A percentile compares a stretch with the other conserved stretches of the same genome.
These are phyloP conservation scores for Apistogramma diplotaenia DNA, from an alignment of 2,113 vertebrate species.

Conservation along the genomic window DNA sequence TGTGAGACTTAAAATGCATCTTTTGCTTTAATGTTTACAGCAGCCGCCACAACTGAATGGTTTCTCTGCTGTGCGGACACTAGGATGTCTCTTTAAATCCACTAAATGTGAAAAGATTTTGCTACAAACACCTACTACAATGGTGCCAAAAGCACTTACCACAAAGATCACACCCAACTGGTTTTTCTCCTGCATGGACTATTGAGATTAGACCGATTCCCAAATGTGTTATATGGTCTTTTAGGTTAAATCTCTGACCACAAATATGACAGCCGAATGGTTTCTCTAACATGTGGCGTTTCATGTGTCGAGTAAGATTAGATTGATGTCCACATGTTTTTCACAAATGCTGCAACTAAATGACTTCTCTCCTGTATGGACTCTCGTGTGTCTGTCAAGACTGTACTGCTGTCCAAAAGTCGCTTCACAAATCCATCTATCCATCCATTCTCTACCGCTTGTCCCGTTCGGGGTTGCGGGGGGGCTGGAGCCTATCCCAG, in stretches of 20 bases:
- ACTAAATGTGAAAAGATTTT: not conserved
- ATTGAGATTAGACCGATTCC: not conserved
- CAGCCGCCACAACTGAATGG: too few species aligned
- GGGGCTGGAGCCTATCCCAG: too few species aligned
- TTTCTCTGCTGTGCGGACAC: not conserved
- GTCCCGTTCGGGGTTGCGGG: too few species aligned
- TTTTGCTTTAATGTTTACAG: too few species aligned
- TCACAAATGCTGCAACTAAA: rapidly evolving
- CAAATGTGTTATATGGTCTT: not conserved
- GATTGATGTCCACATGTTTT: rapidly evolving
- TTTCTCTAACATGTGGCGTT: not conserved
- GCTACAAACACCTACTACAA: not conserved
- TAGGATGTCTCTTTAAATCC: not conserved
- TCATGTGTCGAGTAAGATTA: not conserved
- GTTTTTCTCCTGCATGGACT: not conserved
- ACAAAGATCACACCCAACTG: not conserved
- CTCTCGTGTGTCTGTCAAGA: not conserved
- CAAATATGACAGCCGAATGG: not conserved
- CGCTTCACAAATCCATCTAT: not conserved
- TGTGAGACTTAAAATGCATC: not conserved
- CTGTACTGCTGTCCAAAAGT: not conserved
- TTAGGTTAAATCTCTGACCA: not conserved
- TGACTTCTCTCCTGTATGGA: not conserved
- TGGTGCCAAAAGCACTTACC: too few species aligned
- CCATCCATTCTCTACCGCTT: too few species aligned